Percentiles rank a stretch among this genome's conserved stretches.
phyloP scores from a whole-genome alignment of 2,888 invertebrate genomes.

The Ctenicera cuprea region DNA sequence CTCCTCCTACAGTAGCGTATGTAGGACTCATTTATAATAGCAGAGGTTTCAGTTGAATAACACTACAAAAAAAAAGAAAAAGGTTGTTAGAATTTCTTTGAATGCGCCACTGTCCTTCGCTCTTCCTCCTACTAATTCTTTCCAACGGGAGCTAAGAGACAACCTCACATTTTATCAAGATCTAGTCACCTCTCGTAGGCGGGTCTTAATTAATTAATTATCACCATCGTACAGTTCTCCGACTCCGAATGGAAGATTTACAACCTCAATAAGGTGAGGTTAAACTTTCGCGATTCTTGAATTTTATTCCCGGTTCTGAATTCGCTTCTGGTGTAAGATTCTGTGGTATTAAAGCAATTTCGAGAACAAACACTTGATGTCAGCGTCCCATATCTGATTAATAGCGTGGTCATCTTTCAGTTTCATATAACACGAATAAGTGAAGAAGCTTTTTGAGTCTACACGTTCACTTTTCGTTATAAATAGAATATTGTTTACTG shows the following conservation, averaged over 20 bases:
- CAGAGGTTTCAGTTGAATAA: no score
- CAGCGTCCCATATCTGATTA: conserved; percentile 41
- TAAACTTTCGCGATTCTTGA: neutral
- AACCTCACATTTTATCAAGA: neutral
- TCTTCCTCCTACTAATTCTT: no score
- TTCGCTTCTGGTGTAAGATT: neutral
- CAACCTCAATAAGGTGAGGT: conserved; percentile 13
- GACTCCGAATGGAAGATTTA: conserved; percentile 17
- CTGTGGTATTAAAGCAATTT: conserved; percentile 16
- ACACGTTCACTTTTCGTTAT: conserved; percentile 17
- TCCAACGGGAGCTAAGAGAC: neutral
- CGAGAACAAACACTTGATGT: conserved; percentile 40
- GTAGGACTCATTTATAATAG: no score
- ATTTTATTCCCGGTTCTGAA: neutral
- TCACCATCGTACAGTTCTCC: conserved; percentile 13
- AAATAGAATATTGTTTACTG: conserved; percentile 24
- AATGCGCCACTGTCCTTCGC: no score
- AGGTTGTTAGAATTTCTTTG: no score
- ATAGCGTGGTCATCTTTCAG: conserved; percentile 33
- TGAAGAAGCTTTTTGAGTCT: conserved; percentile 24
- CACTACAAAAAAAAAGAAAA: no score
- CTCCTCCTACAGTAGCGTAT: no score
- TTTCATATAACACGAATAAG: conserved; percentile 41
- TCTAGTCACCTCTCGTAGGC: conserved; percentile 12
- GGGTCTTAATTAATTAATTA: conserved; percentile 24